Evolutionary conservation across 2,888 invertebrate genomes (phyloP), one percentile per base, ranked within the genome.

Genomic region (Zeuzera pyrina): DNA sequence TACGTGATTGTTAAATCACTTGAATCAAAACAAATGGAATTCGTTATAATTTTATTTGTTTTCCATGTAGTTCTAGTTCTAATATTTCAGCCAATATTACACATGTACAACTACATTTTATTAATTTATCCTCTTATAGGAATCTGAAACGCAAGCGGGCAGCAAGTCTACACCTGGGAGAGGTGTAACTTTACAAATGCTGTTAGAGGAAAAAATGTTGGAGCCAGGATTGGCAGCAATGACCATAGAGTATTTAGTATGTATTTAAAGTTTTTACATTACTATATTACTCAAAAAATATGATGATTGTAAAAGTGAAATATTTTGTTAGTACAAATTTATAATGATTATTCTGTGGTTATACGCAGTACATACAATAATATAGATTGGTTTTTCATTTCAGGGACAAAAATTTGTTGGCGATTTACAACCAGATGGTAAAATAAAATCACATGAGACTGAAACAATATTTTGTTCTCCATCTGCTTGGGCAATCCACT

Each of bases 401-500:
- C 60, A 93, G 91, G 95, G 95, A 0, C 93, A 94, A 79, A 92
- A 91, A 62, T 95, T 95, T 84, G 89, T 92, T 31, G 95, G 94
- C 16, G 95, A 96, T 66, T 78, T 96, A 26, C 83, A 94, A 54
- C 76, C 89, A 22, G 93, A 92, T 85, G 95, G 95, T 8, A 93
- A 93, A 85, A 95, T 96, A 35, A 89, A 91, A 66, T 93, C 93
- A 10, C 92, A 92, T 69, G 95, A 95, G 69, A 93, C 94, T 21
- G 92, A 92, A 61, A 91, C 93, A 39, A 87, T 93, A 52, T 96
- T 94, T 65, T 89, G 92, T 40, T 94, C 95, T 1, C 95, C 95
- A 2, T 94, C 94, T 50, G 94, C 95, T 2, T 96, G 95, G 95
- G 95, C 95, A 0, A 92, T 94, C 64, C 92, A 94, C 58, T 95